These are phyloP conservation scores for Eupeodes latifasciatus DNA, from an alignment of 2,888 invertebrate species.

Conservation along the genomic window DNA sequence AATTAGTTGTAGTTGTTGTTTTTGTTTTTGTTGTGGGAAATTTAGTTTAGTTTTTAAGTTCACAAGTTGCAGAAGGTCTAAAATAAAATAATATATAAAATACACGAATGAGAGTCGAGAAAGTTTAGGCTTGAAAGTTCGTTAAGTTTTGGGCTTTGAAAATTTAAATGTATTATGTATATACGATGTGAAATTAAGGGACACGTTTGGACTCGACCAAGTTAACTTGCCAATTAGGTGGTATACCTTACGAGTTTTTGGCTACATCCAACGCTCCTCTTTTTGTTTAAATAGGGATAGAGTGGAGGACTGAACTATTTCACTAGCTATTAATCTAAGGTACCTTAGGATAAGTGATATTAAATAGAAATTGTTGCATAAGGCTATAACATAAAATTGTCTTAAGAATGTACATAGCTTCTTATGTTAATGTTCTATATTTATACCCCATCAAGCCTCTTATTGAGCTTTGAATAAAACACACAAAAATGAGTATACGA, in stretches of 20 bases:
- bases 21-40: neutral
- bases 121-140: conserved; percentile 3
- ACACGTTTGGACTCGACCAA: neutral
- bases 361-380: no score
- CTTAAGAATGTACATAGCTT: no score
- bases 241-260: neutral
- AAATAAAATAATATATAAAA: neutral
- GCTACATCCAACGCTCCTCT: no score
- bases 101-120: neutral
- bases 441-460: no score
- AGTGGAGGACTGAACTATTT: no score
- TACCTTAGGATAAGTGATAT: no score
- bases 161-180: conserved; percentile 8
- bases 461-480: no score
- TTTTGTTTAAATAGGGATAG: no score
- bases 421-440: no score
- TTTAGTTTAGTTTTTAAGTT: neutral
- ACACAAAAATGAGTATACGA: no score
- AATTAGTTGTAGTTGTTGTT: conserved; percentile 25
- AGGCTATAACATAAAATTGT: no score
- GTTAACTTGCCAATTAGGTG: neutral
- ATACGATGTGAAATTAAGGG: neutral
- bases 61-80: conserved; percentile 9
- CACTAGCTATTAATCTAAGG: no score
- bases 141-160: conserved; percentile 9